A percentile compares a stretch with the other conserved stretches of the same genome.
These are phyloP conservation scores for Eolophus roseicapilla DNA, from an alignment of 2,113 vertebrate species.

Conservation along the genomic window DNA sequence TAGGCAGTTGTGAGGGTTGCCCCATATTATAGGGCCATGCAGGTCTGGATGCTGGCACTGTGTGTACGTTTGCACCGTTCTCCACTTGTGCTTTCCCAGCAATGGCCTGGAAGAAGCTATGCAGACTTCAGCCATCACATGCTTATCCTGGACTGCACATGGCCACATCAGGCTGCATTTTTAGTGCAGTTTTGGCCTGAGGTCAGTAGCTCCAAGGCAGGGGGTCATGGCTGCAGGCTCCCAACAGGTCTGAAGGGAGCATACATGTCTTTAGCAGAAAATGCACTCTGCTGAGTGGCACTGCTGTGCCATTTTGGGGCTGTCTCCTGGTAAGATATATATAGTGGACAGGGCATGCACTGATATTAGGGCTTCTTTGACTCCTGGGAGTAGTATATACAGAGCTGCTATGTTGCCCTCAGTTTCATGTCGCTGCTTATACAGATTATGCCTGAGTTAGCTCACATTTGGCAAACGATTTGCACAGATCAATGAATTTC, in stretches of 20 bases:
- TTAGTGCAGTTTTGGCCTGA: background rate
- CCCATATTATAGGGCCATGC: background rate
- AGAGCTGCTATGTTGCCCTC: background rate
- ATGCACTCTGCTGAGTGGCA: background rate
- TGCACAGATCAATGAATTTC: background rate
- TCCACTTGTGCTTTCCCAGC: background rate
- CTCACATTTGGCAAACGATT: background rate
- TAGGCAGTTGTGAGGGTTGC: background rate
- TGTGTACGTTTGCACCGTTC: background rate
- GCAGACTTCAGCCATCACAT: background rate
- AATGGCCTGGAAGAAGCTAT: background rate
- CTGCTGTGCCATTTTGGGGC: background rate
- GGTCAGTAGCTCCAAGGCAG: background rate
- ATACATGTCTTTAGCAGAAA: background rate
- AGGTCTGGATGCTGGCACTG: background rate
- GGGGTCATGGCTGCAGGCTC: background rate
- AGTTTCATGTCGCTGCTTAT: background rate
- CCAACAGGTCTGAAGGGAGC: fast-evolving
- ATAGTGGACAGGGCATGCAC: background rate
- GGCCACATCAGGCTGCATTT: background rate
- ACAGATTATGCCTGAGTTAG: background rate
- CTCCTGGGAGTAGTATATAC: background rate
- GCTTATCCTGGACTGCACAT: background rate
- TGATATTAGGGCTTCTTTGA: background rate
- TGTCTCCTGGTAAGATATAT: background rate